Base-by-base conservation (phyloP, 2,888 invertebrate genomes). In the Esperia sulphurella region DNA sequence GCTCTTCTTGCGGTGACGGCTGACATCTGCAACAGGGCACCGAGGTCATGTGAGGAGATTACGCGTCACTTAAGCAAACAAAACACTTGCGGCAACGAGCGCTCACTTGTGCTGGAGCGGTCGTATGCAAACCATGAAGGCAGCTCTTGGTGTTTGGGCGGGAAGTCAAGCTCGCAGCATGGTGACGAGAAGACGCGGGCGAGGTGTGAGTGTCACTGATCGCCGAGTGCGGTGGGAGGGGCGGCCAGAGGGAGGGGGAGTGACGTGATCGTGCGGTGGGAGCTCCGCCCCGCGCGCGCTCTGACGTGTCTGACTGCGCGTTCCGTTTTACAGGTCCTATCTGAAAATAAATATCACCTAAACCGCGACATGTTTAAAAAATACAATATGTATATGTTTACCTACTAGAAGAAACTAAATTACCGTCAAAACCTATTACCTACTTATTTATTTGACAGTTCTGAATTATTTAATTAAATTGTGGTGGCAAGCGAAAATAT, bases 21-120 rank as follows among this genome's bases (percentile, higher is more conserved):
- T 85, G 85, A 79, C 87, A 87, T 87, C 84, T 86, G 86, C 73
- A 84, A 86, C 74, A 80, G 71, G 70, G 73, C 79, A 74, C 73
- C 78, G 83, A 79, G 83, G 84, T 86, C 86, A 87, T 80, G 65
- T 65, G 71, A 68, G 65, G 66, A 58, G 52, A 59, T 66, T 64
- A n/a, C 60, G 56, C 52, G 29, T 40, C 48, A 52, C 48, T 46
- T 43, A 45, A 13, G 41, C 47, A 45, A 45, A 45, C 30, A 37
- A 3, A 14, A 4, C 29, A 37, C 37, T 13, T 14, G 14, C 14
- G n/a, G 29, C 39, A 41, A n/a, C 31, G 43, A 45, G 40, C 28
- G 57, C 85, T 85, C 81, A 87, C 84, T 86, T 85, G 86, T 80
- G 76, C 63, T 76, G 79, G 68, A 71, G 74, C 60, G 73, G 64